Evolutionary conservation across 2,888 invertebrate genomes (phyloP).

Genomic region (Nebria brevicollis): DNA sequence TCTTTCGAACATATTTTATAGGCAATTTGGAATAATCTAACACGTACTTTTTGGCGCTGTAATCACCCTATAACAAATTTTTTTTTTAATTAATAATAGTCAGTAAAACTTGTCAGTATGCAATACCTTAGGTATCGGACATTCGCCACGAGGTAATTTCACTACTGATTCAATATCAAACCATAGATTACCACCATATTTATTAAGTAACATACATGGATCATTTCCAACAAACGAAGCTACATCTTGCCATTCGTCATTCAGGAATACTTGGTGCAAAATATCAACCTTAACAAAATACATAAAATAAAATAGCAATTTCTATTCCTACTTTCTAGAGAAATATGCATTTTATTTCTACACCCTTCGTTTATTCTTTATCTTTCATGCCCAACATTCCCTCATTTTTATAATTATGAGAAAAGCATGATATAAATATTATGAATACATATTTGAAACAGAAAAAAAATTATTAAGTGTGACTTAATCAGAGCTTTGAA

Average conservation of each 20-base stretch:
- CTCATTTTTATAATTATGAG: no score
- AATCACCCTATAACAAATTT: background rate
- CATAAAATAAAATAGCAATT: no score
- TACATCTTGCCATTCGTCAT: background rate
- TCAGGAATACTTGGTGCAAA: background rate
- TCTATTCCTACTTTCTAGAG: no score
- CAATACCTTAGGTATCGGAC: background rate
- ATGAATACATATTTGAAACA: no score
- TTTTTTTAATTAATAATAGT: background rate
- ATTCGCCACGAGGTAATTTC: background rate
- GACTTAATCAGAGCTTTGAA: background rate
- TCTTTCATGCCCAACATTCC: no score
- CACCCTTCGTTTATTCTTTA: no score
- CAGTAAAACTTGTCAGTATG: background rate
- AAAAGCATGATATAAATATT: no score
- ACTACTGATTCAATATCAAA: background rate
- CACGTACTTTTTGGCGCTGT: background rate
- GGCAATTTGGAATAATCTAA: background rate
- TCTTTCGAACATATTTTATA: background rate
- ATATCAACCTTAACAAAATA: background rate
- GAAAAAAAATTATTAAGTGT: no score
- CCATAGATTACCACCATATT: background rate
- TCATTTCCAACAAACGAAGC: background rate
- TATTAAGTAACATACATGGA: background rate
- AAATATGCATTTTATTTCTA: no score